Evolutionary conservation across 2,888 invertebrate genomes (phyloP).

Genomic region (Anthrax anthrax): DNA sequence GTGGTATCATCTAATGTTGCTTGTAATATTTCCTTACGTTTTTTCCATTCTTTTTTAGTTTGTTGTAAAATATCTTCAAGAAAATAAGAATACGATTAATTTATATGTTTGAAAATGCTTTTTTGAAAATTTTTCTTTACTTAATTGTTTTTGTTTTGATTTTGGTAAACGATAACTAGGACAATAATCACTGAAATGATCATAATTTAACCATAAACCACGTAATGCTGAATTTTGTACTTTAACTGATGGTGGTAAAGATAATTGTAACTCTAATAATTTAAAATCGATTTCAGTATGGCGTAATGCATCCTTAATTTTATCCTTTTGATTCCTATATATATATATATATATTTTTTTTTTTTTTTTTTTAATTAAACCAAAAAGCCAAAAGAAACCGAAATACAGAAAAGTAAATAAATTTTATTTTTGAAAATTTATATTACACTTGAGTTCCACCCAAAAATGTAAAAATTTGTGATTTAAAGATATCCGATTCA

Average conservation of each 20-base stretch:
- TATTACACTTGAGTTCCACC: conserved; percentile 28
- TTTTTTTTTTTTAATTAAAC: too few species aligned
- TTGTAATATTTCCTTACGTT: conserved; percentile 32
- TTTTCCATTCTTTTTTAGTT: conserved; percentile 33
- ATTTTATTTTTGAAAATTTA: background rate
- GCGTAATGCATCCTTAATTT: conserved; percentile 8
- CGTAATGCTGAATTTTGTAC: conserved; percentile 35
- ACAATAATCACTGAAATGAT: conserved; percentile 40
- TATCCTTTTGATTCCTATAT: conserved; percentile 13
- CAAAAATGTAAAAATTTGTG: conserved; percentile 29
- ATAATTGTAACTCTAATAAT: conserved; percentile 32
- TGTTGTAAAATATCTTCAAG: conserved; percentile 25
- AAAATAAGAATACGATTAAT: background rate
- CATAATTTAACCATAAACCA: conserved; percentile 38
- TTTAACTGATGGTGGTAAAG: conserved; percentile 34
- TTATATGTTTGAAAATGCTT: conserved; percentile 4
- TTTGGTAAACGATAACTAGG: conserved; percentile 23
- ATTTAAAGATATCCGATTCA: conserved; percentile 28
- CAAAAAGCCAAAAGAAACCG: background rate
- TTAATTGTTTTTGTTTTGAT: conserved; percentile 11
- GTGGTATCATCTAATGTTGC: conserved; percentile 29
- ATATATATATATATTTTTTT: too few species aligned
- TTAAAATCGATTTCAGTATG: conserved; percentile 28
- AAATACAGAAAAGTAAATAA: background rate
- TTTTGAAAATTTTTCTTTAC: background rate